Conservation (phyloP, 2,888 invertebrate genomes). For the Eremobia ochroleuca region DNA sequence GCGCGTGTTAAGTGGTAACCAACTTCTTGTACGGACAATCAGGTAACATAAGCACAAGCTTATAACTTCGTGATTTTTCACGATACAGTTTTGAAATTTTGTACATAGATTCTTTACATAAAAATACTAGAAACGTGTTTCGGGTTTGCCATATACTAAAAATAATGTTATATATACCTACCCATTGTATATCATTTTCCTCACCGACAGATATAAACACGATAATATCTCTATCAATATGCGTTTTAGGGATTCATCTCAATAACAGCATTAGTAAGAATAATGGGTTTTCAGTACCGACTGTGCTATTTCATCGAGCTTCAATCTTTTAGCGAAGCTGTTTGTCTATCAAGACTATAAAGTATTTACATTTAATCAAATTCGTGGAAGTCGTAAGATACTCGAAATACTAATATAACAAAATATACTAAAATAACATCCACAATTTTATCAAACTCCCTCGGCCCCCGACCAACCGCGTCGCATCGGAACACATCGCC, state of each 20-base stretch:
- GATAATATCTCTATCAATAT: slow-evolving; percentile 27
- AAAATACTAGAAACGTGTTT: no score
- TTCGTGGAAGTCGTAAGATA: neutral
- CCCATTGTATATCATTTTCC: neutral
- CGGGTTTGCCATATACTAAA: no score
- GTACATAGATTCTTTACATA: no score
- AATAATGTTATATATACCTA: no score
- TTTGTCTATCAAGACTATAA: slow-evolving; percentile 11
- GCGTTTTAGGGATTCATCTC: neutral
- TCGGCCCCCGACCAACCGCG: neutral
- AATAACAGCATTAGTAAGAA: slow-evolving; percentile 17
- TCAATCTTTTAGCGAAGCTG: slow-evolving; percentile 5
- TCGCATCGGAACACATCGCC: neutral
- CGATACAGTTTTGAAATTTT: no score
- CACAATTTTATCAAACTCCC: neutral
- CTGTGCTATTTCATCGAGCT: slow-evolving; percentile 4
- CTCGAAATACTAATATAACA: neutral
- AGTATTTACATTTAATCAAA: slow-evolving; percentile 13
- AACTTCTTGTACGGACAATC: no score
- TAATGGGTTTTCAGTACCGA: slow-evolving; percentile 8
- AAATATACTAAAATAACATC: neutral
- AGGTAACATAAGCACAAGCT: no score
- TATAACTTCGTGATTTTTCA: no score
- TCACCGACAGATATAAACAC: slow-evolving; percentile 6
- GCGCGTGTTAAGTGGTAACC: no score